Percentiles rank a stretch among this genome's conserved stretches.
Conservation (phyloP, 1,140 invertebrate species). For the Mya arenaria region DNA sequence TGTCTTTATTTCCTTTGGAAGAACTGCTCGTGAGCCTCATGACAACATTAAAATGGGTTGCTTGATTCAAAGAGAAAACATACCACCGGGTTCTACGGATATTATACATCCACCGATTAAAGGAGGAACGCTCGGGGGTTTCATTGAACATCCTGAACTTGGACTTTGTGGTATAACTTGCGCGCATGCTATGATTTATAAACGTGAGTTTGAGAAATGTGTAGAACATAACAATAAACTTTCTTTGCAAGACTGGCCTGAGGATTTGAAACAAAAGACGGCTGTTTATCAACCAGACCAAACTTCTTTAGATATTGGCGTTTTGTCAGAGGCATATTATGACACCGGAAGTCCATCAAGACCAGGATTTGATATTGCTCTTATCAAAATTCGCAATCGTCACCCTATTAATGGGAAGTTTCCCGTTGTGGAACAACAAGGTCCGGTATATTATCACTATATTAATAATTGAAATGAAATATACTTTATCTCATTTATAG, state of each 20-base stretch:
- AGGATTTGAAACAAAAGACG: not conserved
- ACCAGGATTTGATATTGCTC: not conserved
- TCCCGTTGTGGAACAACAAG: too few species aligned
- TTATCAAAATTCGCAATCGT: not conserved
- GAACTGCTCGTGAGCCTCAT: not conserved
- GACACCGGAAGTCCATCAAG: not conserved
- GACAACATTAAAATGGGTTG: not conserved
- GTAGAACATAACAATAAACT: too few species aligned
- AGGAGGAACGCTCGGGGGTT: not conserved
- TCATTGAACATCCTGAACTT: not conserved
- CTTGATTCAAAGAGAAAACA: not conserved
- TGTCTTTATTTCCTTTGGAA: not conserved
- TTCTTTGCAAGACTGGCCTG: too few species aligned
- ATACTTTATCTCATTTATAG: too few species aligned
- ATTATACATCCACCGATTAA: not conserved
- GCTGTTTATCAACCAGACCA: not conserved
- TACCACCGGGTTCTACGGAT: too few species aligned
- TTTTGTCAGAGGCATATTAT: not conserved
- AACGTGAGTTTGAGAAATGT: not conserved
- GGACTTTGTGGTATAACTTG: constrained; percentile 1
- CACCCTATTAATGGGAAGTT: not conserved
- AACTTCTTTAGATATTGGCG: not conserved
- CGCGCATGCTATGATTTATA: not conserved
- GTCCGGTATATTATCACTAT: too few species aligned
- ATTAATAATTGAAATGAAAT: too few species aligned